These are phyloP conservation scores for Anguilla pacifica DNA, from an alignment of 2,797 vertebrate genomes.

Conservation along the genomic window DNA sequence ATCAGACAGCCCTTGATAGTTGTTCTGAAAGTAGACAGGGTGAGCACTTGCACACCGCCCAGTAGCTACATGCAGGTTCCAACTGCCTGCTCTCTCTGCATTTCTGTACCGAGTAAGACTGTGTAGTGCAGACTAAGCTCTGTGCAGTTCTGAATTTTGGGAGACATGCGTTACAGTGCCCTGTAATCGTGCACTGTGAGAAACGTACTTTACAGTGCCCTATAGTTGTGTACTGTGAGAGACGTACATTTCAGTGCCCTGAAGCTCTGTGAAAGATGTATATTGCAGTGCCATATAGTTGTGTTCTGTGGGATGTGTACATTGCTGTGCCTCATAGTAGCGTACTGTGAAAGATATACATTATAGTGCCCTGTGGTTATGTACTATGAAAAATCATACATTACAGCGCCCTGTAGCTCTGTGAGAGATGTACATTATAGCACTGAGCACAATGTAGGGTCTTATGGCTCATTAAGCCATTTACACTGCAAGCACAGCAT, in stretches of 20 bases:
- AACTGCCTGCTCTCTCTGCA: neutral
- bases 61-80: neutral
- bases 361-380: neutral
- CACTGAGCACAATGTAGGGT: neutral
- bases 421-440: neutral
- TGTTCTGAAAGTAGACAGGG: neutral
- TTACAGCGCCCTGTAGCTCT: neutral
- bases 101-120: neutral
- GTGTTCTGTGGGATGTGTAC: neutral
- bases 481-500: neutral
- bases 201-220: neutral
- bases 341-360: neutral
- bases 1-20: neutral
- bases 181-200: neutral
- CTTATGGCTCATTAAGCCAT: constrained; percentile 1
- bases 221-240: too few species aligned
- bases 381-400: neutral
- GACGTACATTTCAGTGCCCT: too few species aligned
- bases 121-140: too few species aligned
- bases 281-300: neutral
- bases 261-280: too few species aligned
- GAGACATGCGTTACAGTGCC: neutral
- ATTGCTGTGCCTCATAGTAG: neutral
- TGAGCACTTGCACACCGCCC: neutral
- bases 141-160: neutral